A percentile compares a stretch with the other conserved stretches of the same genome.
Evolutionary conservation across 2,113 vertebrate species (phyloP).

Genomic region (Xerus inauris): DNA sequence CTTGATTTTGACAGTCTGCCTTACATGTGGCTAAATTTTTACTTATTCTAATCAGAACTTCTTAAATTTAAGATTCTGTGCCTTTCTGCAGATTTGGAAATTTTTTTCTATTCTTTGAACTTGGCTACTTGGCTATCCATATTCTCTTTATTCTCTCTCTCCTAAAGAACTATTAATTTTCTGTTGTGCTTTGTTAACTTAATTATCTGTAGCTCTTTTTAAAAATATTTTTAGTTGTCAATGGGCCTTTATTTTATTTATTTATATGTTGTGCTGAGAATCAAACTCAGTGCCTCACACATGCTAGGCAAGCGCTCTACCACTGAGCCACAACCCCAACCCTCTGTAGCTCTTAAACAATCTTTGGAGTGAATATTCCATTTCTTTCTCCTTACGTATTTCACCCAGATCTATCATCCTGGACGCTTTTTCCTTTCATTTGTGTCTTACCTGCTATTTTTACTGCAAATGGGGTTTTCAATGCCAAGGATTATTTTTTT

Average conservation of each 20-base stretch:
- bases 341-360: neutral
- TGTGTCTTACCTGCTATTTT: neutral
- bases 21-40: neutral
- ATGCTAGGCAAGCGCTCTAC: no score
- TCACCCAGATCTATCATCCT: neutral
- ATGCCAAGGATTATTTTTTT: neutral
- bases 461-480: neutral
- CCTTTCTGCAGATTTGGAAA: neutral
- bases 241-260: no score
- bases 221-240: no score
- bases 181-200: neutral
- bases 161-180: neutral
- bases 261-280: no score
- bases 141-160: neutral
- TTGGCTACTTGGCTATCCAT: neutral
- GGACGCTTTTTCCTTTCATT: neutral
- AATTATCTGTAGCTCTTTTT: no score
- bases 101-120: neutral
- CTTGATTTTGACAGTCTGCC: neutral
- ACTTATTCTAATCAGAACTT: neutral
- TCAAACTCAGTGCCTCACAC: no score
- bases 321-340: no score
- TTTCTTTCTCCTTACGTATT: neutral
- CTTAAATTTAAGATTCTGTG: neutral
- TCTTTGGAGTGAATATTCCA: neutral